Percentiles rank a stretch among this genome's conserved stretches.
phyloP scores from a whole-genome alignment of 2,113 vertebrate species.

The Corythoichthys haematopterus region DNA sequence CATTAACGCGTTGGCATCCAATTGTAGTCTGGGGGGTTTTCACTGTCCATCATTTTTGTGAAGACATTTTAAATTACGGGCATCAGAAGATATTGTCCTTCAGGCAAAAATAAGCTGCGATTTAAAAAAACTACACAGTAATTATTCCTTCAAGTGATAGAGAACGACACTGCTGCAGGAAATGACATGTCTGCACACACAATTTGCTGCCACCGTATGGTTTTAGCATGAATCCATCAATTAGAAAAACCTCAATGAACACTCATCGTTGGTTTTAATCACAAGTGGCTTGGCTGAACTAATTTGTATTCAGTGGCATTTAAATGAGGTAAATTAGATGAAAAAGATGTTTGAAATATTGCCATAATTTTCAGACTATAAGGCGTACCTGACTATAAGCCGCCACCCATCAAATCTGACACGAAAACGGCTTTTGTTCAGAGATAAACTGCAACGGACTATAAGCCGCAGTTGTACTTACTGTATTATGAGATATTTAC shows the following conservation, averaged over 20 bases:
- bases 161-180: not conserved
- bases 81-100: constrained; percentile 40
- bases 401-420: no score
- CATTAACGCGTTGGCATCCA: constrained; percentile 30
- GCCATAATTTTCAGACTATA: no score
- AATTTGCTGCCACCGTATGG: no score
- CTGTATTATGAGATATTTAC: no score
- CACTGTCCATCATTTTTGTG: constrained; percentile 44
- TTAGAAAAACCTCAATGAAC: not conserved
- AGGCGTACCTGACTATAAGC: no score
- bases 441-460: no score
- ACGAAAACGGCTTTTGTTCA: no score
- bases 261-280: not conserved
- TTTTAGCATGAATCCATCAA: not conserved
- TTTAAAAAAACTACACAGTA: constrained; percentile 8
- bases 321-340: no score
- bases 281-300: not conserved
- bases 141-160: constrained; percentile 31
- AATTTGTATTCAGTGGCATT: no score
- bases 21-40: constrained; percentile 17
- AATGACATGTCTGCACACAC: not conserved
- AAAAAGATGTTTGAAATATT: no score
- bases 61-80: constrained; percentile 38
- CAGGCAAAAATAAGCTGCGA: constrained; percentile 30
- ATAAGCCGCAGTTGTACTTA: no score